These are phyloP conservation scores for Halesus radiatus DNA, from an alignment of 1,140 invertebrate species.

Conservation along the genomic window DNA sequence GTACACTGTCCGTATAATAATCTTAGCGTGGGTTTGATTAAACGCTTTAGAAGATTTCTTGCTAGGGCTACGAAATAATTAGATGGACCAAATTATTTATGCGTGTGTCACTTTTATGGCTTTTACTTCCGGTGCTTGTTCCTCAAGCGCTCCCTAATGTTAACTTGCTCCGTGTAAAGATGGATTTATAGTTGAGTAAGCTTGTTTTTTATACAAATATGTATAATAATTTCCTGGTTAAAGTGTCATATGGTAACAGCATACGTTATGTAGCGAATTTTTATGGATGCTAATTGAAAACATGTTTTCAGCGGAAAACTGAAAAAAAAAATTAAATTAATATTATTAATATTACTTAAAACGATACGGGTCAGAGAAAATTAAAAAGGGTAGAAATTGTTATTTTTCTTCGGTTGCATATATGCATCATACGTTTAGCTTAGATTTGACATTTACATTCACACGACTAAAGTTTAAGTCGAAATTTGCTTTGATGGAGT, in stretches of 20 bases:
- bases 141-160: neutral
- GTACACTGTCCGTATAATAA: neutral
- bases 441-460: too few relatives aligned
- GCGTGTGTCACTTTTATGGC: slow-evolving; percentile 49
- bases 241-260: neutral
- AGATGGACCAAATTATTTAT: slow-evolving; percentile 50
- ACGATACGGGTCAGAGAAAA: too few relatives aligned
- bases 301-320: too few relatives aligned
- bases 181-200: neutral
- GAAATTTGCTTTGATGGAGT: too few relatives aligned
- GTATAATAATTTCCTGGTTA: neutral
- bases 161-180: too few relatives aligned
- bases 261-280: neutral
- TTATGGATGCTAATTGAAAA: neutral
- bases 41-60: slow-evolving; percentile 9
- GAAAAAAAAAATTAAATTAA: too few relatives aligned
- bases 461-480: too few relatives aligned
- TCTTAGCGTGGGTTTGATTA: slow-evolving; percentile 11
- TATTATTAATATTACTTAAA: too few relatives aligned
- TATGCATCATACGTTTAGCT: too few relatives aligned
- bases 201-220: neutral
- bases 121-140: slow-evolving; percentile 39
- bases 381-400: too few relatives aligned
- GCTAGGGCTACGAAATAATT: slow-evolving; percentile 46
- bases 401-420: too few relatives aligned